phyloP scores from a whole-genome alignment of 2,797 vertebrate species.

The Hoplostethus atlanticus region DNA sequence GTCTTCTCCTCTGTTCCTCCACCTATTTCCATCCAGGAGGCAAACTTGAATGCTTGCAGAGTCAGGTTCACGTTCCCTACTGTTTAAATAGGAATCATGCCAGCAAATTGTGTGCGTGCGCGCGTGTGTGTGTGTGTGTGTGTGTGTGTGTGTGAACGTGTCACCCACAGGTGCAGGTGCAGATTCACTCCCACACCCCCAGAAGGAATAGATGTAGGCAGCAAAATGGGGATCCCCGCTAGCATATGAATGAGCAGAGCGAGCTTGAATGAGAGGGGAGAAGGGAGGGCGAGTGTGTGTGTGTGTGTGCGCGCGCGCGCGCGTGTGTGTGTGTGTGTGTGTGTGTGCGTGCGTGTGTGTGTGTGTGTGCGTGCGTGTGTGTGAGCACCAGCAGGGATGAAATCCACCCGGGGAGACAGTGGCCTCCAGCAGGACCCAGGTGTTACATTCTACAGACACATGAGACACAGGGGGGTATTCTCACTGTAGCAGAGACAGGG shows the following conservation, averaged over 20 bases:
- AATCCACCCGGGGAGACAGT: conserved; percentile 38
- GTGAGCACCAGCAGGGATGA: conserved; percentile 35
- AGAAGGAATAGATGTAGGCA: conserved; percentile 69
- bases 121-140: neutral
- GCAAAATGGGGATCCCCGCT: conserved; percentile 62
- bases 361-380: neutral
- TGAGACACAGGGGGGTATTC: conserved; percentile 36
- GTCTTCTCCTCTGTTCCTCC: conserved; percentile 38
- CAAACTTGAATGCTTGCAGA: conserved; percentile 64
- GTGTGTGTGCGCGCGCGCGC: neutral
- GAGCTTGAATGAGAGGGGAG: conserved; percentile 42
- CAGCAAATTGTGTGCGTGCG: conserved; percentile 38
- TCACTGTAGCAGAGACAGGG: conserved; percentile 24
- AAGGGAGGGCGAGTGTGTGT: neutral
- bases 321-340: neutral
- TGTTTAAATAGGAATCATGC: conserved; percentile 61
- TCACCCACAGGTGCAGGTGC: conserved; percentile 72
- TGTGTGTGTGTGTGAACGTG: conserved; percentile 12
- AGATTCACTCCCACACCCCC: conserved; percentile 41
- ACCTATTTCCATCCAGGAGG: conserved; percentile 58
- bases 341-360: neutral
- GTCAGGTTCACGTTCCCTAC: conserved; percentile 36
- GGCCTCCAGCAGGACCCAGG: conserved; percentile 58
- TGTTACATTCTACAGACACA: conserved; percentile 52
- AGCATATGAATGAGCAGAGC: conserved; percentile 75